Conservation (phyloP, 1,140 invertebrate species). For the Globodera rostochiensis region DNA sequence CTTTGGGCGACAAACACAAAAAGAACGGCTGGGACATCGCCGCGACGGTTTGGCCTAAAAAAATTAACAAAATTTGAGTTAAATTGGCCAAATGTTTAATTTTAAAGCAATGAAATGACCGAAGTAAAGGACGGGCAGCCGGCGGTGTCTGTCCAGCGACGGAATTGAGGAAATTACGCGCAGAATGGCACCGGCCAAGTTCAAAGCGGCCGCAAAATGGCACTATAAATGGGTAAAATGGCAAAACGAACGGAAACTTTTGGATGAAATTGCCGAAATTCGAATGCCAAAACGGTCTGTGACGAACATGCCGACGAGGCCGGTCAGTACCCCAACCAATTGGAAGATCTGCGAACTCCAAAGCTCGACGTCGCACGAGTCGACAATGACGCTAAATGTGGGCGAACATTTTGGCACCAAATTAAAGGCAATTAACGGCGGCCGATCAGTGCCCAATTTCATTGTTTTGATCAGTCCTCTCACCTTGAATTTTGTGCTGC, state of each 20-base stretch:
- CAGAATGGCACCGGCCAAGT: constrained; percentile 55
- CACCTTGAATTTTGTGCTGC: constrained; percentile 14
- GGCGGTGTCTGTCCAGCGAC: constrained; percentile 27
- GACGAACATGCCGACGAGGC: constrained; percentile 62
- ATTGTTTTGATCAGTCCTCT: no score
- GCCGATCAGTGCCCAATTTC: not conserved
- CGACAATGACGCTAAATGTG: not conserved
- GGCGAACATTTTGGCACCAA: not conserved
- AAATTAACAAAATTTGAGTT: constrained; percentile 31
- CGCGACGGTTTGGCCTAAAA: constrained; percentile 52
- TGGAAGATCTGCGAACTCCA: constrained; percentile 63
- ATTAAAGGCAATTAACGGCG: not conserved
- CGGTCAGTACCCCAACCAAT: constrained; percentile 58
- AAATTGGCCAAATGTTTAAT: not conserved
- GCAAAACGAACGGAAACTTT: not conserved
- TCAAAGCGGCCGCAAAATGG: constrained; percentile 48
- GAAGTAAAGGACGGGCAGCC: constrained; percentile 53
- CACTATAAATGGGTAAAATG: constrained; percentile 39
- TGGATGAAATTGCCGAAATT: constrained; percentile 48
- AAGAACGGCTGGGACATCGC: constrained; percentile 62
- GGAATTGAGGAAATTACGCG: constrained; percentile 60
- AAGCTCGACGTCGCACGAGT: constrained; percentile 47
- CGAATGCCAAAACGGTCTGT: constrained; percentile 62
- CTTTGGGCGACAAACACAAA: constrained; percentile 62
- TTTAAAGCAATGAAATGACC: constrained; percentile 25